Base-by-base conservation (phyloP, 2,888 invertebrate genomes). In the Eristalis arbustorum region DNA sequence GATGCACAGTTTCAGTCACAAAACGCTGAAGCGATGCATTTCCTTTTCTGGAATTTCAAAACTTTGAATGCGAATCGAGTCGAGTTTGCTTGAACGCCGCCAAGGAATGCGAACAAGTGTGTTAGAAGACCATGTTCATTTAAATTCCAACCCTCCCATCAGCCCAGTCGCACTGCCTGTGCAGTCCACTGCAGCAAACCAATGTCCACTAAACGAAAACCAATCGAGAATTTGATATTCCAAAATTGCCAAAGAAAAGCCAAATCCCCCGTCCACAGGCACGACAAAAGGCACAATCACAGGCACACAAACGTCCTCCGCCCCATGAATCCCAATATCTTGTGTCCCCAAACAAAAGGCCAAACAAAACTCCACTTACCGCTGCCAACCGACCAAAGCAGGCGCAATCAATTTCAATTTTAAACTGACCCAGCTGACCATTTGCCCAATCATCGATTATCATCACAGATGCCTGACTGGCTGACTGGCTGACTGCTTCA, bases 321-420 rank as follows among this genome's bases (percentile, higher is more conserved):
- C 62, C 59, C 34, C 42, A 66, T 72, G 6, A 57, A 4, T 22
- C 13, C 13, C 34, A 28, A 34, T 42, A 23, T 56, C 67, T 34
- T 18, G 37, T 18, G 37, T 59, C 13, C 25, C 23, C 49, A 31
- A 49, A 61, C 59, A 69, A 74, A 67, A 74, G 63, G 63, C 63
- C 34, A 64, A 68, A 31, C 37, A 59, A 49, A 71, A 49, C 77
- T 62, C 40, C 68, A 69, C 37, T 63, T 59, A 56, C 73, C 64
- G 69, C 42, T 42, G 63, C 80, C 76, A 76, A 31, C 31, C 49
- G 57, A 61, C 62, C 75, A 73, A 69, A 77, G 69, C 61, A 74
- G 71, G 59, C 59, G 85, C 85, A 82, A 85, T 85, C 82, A 82
- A 85, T 85, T 78, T 82, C 77, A 85, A 82, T 85, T 82, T 77